Percentiles rank a stretch among this genome's conserved stretches.
Evolutionary conservation across 2,888 invertebrate species (phyloP).

Genomic region (Acholoe squamosa): DNA sequence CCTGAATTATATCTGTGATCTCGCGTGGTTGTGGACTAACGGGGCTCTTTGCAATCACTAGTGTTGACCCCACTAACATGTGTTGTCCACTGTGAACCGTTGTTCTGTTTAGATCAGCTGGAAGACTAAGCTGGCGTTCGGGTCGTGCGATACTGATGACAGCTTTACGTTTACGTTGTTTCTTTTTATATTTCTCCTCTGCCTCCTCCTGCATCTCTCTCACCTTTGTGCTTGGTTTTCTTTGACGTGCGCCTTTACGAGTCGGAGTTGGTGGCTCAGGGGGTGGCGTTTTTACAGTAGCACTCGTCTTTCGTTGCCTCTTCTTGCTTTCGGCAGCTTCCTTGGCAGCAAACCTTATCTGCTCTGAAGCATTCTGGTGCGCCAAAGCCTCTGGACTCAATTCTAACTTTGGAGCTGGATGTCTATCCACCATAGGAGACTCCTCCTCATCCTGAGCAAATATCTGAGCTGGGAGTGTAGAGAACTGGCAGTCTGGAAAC

Average conservation of each 20-base stretch:
- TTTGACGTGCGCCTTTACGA: neutral
- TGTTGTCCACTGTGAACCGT: neutral
- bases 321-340: neutral
- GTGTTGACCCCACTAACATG: neutral
- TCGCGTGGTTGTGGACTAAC: neutral
- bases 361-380: neutral
- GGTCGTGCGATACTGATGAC: constrained; percentile 15
- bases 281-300: neutral
- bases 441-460: constrained; percentile 57
- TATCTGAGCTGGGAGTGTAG: neutral
- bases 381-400: neutral
- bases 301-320: neutral
- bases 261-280: neutral
- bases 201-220: constrained; percentile 43
- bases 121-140: neutral
- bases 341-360: neutral
- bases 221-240: constrained; percentile 51
- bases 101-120: neutral
- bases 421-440: neutral
- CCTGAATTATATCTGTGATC: neutral
- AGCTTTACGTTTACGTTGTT: neutral
- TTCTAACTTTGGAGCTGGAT: neutral
- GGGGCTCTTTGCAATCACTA: neutral
- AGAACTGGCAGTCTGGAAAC: constrained; percentile 43
- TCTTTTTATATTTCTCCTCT: neutral